Evolutionary conservation across 2,113 vertebrate species (phyloP), one percentile per base, ranked within the genome.

Genomic region (Murina feae): DNA sequence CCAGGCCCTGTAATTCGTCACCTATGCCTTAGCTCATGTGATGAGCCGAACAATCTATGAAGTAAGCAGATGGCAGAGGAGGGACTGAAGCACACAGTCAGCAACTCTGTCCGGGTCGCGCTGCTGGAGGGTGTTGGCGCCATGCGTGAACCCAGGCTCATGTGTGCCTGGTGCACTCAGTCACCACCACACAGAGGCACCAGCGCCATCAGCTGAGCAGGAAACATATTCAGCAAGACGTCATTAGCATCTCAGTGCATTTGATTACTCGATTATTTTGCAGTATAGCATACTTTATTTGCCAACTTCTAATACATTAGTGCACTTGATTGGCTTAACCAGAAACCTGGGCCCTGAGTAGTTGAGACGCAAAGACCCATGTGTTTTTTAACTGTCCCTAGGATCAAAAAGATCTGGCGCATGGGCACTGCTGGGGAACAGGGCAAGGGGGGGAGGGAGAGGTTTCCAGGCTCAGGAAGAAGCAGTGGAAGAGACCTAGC

Each of bases 151-250:
- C 35, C 42, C 35, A n/a, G n/a, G 16, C 20, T 47, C 1, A 44
- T 20, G 17, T 17, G 23, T 0, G n/a, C 4, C 53, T 28, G 21
- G 11, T 42, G 5, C 20, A 17, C 9, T 58, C 37, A 18, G 16
- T 37, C 30, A n/a, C 86, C 30, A 11, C 1, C 3, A 0, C 2
- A 10, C 18, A 11, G 7, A 68, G 0, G 6, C 25, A 1, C 16
- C 5, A 2, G 7, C 5, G 4, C 13, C 7, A 25, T 9, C 35
- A 37, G 6, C 53, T 28, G 13, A 60, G 12, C 11, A 21, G 60
- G 68, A 79, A 78, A 28, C 68, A 66, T 60, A 20, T 35, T 72
- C 39, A 93, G 17, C 66, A 42, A 25, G 9, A 7, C 37, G 71
- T 69, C 32, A 39, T 44, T 42, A 32, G 49, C 69, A 71, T 44